Conservation (phyloP, 2,888 invertebrate species). For the Axea sp. region DNA sequence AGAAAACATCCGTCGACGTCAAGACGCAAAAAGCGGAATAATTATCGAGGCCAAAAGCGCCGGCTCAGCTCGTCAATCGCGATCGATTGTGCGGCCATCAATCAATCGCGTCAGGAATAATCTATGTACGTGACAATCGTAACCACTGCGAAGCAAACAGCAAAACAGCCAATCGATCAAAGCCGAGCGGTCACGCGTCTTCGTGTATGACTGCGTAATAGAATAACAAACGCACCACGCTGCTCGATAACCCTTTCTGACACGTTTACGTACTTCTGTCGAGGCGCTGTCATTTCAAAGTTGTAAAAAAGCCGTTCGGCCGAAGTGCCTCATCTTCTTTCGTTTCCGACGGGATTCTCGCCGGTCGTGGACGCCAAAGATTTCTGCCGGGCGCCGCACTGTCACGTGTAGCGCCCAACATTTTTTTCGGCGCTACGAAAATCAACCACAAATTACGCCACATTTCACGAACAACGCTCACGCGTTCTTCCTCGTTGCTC, state of each 20-base stretch:
- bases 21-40: slow-evolving; percentile 53
- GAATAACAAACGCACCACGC: slow-evolving; percentile 40
- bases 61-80: slow-evolving; percentile 67
- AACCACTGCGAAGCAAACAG: slow-evolving; percentile 75
- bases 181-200: slow-evolving; percentile 72
- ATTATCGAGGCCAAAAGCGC: slow-evolving; percentile 52
- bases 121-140: slow-evolving; percentile 78
- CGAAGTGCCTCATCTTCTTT: no score
- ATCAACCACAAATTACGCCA: no score
- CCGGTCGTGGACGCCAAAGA: no score
- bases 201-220: slow-evolving; percentile 61
- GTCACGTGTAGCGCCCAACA: no score
- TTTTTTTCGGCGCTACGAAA: no score
- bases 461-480: no score
- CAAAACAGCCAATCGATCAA: slow-evolving; percentile 75
- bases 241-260: slow-evolving; percentile 32
- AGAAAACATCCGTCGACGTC: slow-evolving; percentile 22
- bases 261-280: no score
- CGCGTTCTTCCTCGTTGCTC: no score
- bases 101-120: slow-evolving; percentile 78
- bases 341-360: no score
- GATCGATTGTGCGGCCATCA: slow-evolving; percentile 75
- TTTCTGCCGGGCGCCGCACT: no score
- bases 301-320: no score
- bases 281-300: no score